phyloP scores from a whole-genome alignment of 2,888 invertebrate genomes.

The Fragum fragum region DNA sequence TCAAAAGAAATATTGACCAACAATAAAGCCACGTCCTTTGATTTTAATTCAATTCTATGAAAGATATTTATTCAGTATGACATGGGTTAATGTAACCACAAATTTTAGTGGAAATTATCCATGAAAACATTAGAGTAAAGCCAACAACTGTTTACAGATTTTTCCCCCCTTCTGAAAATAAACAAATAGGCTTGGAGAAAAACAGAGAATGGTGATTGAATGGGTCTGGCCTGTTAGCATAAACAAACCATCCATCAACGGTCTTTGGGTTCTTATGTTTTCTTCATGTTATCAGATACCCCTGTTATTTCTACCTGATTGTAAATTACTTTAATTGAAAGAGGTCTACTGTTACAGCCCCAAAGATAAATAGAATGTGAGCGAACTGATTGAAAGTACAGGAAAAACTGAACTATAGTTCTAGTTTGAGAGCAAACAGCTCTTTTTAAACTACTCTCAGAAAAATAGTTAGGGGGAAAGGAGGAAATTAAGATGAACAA shows the following conservation, averaged over 20 bases:
- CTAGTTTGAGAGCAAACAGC: too few relatives aligned
- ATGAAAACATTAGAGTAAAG: not conserved
- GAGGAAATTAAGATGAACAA: too few relatives aligned
- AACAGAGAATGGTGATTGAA: not conserved
- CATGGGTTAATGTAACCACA: too few relatives aligned
- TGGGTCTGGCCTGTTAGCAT: not conserved
- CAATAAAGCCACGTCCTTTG: too few relatives aligned
- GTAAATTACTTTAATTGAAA: slow-evolving; percentile 5
- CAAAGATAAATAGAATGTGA: not conserved
- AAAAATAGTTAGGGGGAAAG: too few relatives aligned
- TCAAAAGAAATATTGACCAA: too few relatives aligned
- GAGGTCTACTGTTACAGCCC: not conserved
- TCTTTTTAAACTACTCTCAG: too few relatives aligned
- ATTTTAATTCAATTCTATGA: too few relatives aligned
- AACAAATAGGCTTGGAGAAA: not conserved
- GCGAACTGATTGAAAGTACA: too few relatives aligned
- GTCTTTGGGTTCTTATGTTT: slow-evolving; percentile 1
- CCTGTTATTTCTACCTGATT: not conserved
- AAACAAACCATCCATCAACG: not conserved
- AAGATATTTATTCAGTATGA: too few relatives aligned
- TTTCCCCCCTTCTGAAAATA: slow-evolving; percentile 3
- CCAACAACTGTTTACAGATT: not conserved
- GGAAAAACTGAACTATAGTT: too few relatives aligned
- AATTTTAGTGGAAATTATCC: not conserved
- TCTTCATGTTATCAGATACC: not conserved